Evolutionary conservation across 2,888 invertebrate genomes (phyloP).

Genomic region (Halocaridina rubra): DNA sequence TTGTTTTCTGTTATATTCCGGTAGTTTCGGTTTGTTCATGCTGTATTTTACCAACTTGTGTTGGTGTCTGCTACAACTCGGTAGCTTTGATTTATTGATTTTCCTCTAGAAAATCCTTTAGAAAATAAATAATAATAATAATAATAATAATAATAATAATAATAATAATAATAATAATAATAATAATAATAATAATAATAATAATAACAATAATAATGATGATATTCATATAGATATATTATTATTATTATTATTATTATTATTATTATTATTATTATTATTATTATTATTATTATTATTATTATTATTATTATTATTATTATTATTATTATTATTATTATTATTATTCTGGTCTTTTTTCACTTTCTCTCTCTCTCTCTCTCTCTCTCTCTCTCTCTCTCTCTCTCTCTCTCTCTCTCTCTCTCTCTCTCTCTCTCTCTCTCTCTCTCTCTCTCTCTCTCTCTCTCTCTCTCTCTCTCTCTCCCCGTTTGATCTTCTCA

Average conservation of each 20-base stretch:
- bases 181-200: no score
- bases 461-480: background rate
- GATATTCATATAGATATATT: no score
- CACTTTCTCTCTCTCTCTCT: background rate
- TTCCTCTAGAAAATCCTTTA: no score
- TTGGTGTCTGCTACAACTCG: no score
- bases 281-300: background rate
- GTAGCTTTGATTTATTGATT: no score
- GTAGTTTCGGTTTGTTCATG: no score
- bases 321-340: background rate
- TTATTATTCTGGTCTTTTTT: background rate
- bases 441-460: background rate
- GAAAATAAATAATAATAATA: no score
- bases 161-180: no score
- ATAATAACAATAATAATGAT: no score
- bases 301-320: background rate
- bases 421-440: background rate
- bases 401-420: background rate
- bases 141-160: no score
- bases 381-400: background rate
- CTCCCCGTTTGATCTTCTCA: background rate
- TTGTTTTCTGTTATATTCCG: no score
- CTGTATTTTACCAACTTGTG: no score
- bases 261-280: background rate
- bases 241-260: background rate